phyloP scores from a whole-genome alignment of 2,797 vertebrate genomes.

The Cichlasoma orientale region DNA sequence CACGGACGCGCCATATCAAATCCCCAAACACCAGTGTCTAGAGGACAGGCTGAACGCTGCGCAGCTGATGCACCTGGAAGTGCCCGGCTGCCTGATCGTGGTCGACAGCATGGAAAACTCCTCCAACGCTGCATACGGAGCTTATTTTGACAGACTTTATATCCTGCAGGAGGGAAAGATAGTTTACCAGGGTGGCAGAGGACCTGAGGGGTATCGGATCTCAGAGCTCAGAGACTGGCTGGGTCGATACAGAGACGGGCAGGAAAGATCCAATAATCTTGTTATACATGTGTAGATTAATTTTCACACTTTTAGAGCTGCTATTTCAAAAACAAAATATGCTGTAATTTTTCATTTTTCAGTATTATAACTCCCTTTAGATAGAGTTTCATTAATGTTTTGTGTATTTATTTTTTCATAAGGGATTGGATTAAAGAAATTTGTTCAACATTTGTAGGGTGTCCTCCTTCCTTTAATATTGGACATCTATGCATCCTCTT shows the following conservation, averaged over 20 bases:
- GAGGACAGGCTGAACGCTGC: conserved; percentile 92
- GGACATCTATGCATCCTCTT: conserved; percentile 19
- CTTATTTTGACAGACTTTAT: conserved; percentile 97
- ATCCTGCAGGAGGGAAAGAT: conserved; percentile 88
- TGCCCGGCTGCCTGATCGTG: conserved; percentile 88
- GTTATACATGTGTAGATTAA: conserved; percentile 84
- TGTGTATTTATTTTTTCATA: conserved; percentile 60
- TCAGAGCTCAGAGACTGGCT: conserved; percentile 93
- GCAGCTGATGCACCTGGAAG: conserved; percentile 87
- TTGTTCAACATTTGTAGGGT: conserved; percentile 14
- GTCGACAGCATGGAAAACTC: conserved; percentile 96
- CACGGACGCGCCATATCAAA: conserved; percentile 93
- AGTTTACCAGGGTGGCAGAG: conserved; percentile 94
- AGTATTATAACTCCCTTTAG: conserved; percentile 50
- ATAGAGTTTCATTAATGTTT: conserved; percentile 9
- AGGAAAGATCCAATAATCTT: conserved; percentile 68
- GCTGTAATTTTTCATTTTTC: conserved; percentile 43
- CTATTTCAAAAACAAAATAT: conserved; percentile 44
- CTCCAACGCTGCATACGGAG: conserved; percentile 94
- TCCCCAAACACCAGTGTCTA: conserved; percentile 91
- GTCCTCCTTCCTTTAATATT: conserved; percentile 16
- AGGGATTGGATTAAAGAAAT: conserved; percentile 27
- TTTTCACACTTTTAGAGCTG: conserved; percentile 54
- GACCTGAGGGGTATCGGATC: conserved; percentile 95
- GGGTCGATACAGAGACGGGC: conserved; percentile 82